phyloP scores from a whole-genome alignment of 1,140 invertebrate species.

The Phortica variegata region DNA sequence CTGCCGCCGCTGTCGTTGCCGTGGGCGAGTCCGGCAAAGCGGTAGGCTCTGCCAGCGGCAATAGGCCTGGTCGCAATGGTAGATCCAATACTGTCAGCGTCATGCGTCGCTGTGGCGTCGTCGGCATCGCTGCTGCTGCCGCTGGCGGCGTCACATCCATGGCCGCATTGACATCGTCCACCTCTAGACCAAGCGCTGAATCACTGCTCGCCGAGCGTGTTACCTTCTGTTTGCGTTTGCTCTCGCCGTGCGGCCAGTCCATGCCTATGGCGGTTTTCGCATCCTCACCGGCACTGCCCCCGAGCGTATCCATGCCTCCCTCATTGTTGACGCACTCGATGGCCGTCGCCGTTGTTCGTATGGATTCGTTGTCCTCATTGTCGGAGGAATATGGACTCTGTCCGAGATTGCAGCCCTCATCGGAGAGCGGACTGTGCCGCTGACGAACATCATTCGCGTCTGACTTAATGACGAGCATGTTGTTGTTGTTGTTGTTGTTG shows the following conservation, averaged over 20 bases:
- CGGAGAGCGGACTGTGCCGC: slow-evolving; percentile 39
- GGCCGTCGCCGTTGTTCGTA: slow-evolving; percentile 6
- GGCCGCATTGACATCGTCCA: slow-evolving; percentile 35
- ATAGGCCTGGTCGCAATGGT: slow-evolving; percentile 41
- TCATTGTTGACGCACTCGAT: no score
- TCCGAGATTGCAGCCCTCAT: slow-evolving; percentile 47
- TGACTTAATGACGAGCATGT: slow-evolving; percentile 12
- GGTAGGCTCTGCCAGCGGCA: slow-evolving; percentile 51
- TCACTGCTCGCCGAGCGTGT: slow-evolving; percentile 51
- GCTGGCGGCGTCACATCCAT: not conserved
- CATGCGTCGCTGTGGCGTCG: slow-evolving; percentile 35
- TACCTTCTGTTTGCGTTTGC: slow-evolving; percentile 37
- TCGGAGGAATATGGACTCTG: slow-evolving; percentile 49
- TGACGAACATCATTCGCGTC: slow-evolving; percentile 9
- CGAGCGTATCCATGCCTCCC: no score
- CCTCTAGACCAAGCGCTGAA: slow-evolving; percentile 48
- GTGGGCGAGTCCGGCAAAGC: slow-evolving; percentile 32
- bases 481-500: slow-evolving; percentile 18
- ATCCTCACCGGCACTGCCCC: not conserved
- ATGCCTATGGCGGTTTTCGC: no score
- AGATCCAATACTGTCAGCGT: slow-evolving; percentile 51
- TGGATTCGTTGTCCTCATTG: slow-evolving; percentile 31
- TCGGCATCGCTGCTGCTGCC: slow-evolving; percentile 4
- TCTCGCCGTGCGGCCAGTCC: not conserved
- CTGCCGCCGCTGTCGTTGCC: not conserved